A percentile compares a stretch with the other conserved stretches of the same genome.
Conservation (phyloP, 2,113 vertebrate genomes). For the Periophthalmus modestus region DNA sequence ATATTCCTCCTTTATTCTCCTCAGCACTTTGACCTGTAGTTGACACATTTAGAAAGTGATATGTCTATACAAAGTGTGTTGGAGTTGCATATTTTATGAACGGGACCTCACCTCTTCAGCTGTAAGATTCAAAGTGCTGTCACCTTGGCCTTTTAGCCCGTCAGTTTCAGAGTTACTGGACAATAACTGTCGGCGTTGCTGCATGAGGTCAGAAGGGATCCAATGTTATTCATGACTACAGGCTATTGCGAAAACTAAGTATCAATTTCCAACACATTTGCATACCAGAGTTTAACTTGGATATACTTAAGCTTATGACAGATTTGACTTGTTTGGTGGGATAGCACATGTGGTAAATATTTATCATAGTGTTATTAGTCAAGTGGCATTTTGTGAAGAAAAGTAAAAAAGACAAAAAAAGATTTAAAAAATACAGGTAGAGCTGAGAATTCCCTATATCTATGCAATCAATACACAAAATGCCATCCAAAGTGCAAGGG, state of each 20-base stretch:
- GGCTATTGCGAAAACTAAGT: background rate
- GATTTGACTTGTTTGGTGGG: too few relatives aligned
- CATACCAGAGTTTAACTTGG: background rate
- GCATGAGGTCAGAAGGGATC: conserved; percentile 15
- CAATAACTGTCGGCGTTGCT: conserved; percentile 81
- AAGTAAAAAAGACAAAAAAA: too few relatives aligned
- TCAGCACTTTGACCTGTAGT: conserved; percentile 87
- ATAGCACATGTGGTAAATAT: too few relatives aligned
- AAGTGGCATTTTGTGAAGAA: too few relatives aligned
- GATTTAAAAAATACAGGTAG: too few relatives aligned
- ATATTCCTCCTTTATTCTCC: conserved; percentile 88
- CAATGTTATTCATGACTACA: background rate
- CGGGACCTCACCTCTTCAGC: conserved; percentile 84
- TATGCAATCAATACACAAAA: too few relatives aligned
- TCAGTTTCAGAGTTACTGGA: conserved; percentile 80
- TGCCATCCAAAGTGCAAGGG: too few relatives aligned
- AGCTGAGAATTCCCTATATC: too few relatives aligned
- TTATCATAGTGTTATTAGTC: too few relatives aligned
- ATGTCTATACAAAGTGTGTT: background rate
- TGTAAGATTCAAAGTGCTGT: conserved; percentile 83
- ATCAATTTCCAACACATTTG: too few relatives aligned
- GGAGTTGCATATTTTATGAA: background rate
- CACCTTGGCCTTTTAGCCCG: conserved; percentile 71
- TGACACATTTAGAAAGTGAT: background rate
- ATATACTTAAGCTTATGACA: too few relatives aligned